Percentiles rank a stretch among this genome's conserved stretches.
These are phyloP conservation scores for Papilio machaon DNA, from an alignment of 1,140 invertebrate genomes.

Conservation along the genomic window DNA sequence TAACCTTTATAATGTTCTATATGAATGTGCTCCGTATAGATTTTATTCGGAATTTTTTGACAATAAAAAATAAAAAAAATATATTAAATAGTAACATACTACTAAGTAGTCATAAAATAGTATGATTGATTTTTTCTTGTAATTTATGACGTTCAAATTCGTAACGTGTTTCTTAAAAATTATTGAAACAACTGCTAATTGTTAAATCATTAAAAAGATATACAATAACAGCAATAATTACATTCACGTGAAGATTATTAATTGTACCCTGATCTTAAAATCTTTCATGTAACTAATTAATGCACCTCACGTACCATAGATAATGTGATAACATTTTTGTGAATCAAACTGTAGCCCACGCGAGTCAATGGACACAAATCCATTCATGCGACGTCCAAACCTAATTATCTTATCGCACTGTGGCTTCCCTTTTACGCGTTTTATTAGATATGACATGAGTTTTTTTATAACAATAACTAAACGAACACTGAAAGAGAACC, in stretches of 20 bases:
- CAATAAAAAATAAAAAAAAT: too few relatives aligned
- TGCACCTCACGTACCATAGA: background rate
- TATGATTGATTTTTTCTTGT: too few relatives aligned
- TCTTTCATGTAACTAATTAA: background rate
- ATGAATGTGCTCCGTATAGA: background rate
- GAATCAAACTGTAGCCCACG: slow-evolving; percentile 33
- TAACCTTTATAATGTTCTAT: background rate
- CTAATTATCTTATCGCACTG: slow-evolving; percentile 61
- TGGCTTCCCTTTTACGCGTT: slow-evolving; percentile 63
- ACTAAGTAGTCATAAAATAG: too few relatives aligned
- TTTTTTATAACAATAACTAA: background rate
- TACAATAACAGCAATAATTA: background rate
- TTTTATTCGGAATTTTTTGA: background rate
- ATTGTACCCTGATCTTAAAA: background rate
- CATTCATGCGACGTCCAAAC: slow-evolving; percentile 60
- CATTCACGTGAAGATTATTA: background rate
- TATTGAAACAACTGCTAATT: too few relatives aligned
- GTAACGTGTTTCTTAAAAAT: too few relatives aligned
- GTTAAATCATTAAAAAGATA: too few relatives aligned
- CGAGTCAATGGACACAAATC: slow-evolving; percentile 60
- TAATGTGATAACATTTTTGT: slow-evolving; percentile 25
- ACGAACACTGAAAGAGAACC: background rate
- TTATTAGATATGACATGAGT: slow-evolving; percentile 52
- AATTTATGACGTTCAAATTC: too few relatives aligned
- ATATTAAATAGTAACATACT: too few relatives aligned